Evolutionary conservation across 2,113 vertebrate genomes (phyloP), one percentile per base, ranked within the genome.

Genomic region (Laterallus jamaicensis): DNA sequence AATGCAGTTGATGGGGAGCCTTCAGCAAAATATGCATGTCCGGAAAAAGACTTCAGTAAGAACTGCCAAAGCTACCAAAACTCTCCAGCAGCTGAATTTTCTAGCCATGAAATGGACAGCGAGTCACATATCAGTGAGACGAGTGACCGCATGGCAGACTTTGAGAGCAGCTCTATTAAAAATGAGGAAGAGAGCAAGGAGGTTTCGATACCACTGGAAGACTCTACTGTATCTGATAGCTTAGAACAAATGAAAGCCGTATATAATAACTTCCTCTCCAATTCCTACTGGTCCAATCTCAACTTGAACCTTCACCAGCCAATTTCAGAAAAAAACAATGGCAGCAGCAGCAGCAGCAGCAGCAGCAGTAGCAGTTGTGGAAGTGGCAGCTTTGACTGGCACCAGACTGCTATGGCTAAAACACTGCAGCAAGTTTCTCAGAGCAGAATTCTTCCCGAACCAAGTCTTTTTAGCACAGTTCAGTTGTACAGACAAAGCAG

Each of bases 221-320:
- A 99, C 91, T 97, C 98, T 0, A 93, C 97, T 3, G 97, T 98
- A 17, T 98, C 99, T 2, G 99, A 99, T 91, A 99, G 99, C 81
- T 98, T 99, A 93, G 99, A 99, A 92, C 99, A 99, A 98, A 99
- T 99, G 99, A 99, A 99, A 98, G 99, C 99, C 0, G 99, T 99
- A 79, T 99, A 99, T 97, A 99, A 99, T 79, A 99, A 99, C 96
- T 99, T 99, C 93, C 98, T 99, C 66, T 99, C 99, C 93, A 99
- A 99, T 97, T 99, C 99, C n/a, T 99, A 99, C 92, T 99, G 99
- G 99, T 99, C 99, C 86, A 99, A 98, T 90, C 98, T 99, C 94
- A 99, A 98, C 96, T 95, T 99, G 96, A 99, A 99, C 95, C 97
- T 99, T 97, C 98, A 98, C 97, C 99, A 98, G 97, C 98, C 99